Base-by-base conservation (phyloP, 2,113 vertebrate species). In the Melanocharis versteri region DNA sequence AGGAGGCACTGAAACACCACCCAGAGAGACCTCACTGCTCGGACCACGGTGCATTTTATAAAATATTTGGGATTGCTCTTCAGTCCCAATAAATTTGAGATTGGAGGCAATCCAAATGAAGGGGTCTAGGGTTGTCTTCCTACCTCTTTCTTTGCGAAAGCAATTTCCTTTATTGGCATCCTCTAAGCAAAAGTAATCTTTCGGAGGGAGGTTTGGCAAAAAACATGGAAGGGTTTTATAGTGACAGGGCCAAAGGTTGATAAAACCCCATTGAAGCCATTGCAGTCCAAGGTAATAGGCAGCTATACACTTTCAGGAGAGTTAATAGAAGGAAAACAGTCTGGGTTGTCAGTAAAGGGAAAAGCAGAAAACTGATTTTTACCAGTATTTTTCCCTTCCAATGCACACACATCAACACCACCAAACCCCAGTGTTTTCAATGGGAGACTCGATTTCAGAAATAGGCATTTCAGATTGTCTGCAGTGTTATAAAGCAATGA, bases 121-220 rank as follows among this genome's bases (percentile, higher is more conserved):
- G 64, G 56, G 76, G 85, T 83, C 93, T 48, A 17, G 53, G 89
- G 64, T 81, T 95, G 90, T 91, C 75, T 88, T 94, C 76, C 90
- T 35, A 19, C 82, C 68, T 83, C 64, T 83, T 88, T 77, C 45
- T 65, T 75, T 73, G 66, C 0, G 0, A 95, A 96, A 93, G 75
- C 76, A 94, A 96, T 97, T 97, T 94, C 90, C 90, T 93, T 94
- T 96, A 96, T 81, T 92, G 94, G 94, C 92, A 92, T 86, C 83
- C 79, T 90, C 64, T 37, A 90, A 97, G 90, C 71, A 90, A 58
- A 94, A 96, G 58, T 71, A 94, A 93, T 96, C 79, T 91, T 95
- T 93, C 68, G 70, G 56, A 94, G 71, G 44, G 64, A 95, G n/a
- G 45, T 83, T 81, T 95, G 90, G 88, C 92, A 93, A 96, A 96